These are phyloP conservation scores for Pogonognathellus flavescens DNA, from an alignment of 1,140 invertebrate species.

Conservation along the genomic window DNA sequence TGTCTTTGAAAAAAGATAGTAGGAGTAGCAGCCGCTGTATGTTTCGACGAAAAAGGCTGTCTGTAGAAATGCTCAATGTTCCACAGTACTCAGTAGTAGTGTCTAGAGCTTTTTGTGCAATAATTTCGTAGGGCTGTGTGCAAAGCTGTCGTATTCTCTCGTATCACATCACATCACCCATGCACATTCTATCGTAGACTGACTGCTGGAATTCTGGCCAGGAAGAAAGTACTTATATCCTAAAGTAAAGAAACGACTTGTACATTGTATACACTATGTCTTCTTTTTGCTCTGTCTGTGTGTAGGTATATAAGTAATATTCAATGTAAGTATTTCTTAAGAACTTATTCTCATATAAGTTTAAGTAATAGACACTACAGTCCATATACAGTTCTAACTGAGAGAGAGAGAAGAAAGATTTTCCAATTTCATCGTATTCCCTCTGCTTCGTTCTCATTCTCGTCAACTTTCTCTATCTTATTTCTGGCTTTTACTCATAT, in stretches of 20 bases:
- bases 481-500: slow-evolving; percentile 24
- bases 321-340: slow-evolving; percentile 16
- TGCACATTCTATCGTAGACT: slow-evolving; percentile 8
- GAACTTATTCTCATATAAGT: neutral
- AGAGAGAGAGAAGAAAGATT: slow-evolving; percentile 31
- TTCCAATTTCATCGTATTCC: slow-evolving; percentile 48
- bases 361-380: neutral
- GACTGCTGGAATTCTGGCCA: neutral
- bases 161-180: slow-evolving; percentile 39
- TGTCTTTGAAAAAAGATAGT: slow-evolving; percentile 4
- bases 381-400: neutral
- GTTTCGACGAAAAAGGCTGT: neutral
- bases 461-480: slow-evolving; percentile 28
- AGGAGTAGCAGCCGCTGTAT: slow-evolving; percentile 12
- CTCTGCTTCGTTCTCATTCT: slow-evolving; percentile 22
- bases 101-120: slow-evolving; percentile 42
- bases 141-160: slow-evolving; percentile 32
- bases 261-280: neutral
- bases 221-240: neutral
- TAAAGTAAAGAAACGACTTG: neutral
- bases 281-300: neutral
- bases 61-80: slow-evolving; percentile 16
- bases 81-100: neutral
- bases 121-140: slow-evolving; percentile 37
- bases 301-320: slow-evolving; percentile 11